phyloP scores from a whole-genome alignment of 2,113 vertebrate genomes.

The Salvelinus fontinalis region DNA sequence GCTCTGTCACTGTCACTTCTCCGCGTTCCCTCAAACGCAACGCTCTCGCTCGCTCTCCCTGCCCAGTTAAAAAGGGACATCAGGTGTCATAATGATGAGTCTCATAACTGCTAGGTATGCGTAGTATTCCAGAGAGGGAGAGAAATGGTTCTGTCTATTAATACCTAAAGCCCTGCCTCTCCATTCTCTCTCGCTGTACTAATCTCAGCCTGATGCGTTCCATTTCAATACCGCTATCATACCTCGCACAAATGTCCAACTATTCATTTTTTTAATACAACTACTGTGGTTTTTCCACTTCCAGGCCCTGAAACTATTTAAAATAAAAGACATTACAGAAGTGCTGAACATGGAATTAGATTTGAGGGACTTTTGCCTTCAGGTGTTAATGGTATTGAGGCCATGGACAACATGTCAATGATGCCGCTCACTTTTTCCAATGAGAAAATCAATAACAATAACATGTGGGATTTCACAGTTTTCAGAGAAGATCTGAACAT shows the following conservation, averaged over 20 bases:
- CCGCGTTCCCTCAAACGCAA: slow-evolving; percentile 30
- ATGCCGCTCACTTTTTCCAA: too few relatives aligned
- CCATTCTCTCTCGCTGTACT: slow-evolving; percentile 14
- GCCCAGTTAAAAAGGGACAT: slow-evolving; percentile 41
- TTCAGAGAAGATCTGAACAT: too few relatives aligned
- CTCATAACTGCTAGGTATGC: slow-evolving; percentile 41
- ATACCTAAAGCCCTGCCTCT: slow-evolving; percentile 28
- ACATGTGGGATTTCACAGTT: too few relatives aligned
- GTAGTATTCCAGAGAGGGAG: neutral
- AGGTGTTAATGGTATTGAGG: neutral
- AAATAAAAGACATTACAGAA: neutral
- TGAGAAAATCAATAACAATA: too few relatives aligned
- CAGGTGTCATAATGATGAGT: slow-evolving; percentile 55
- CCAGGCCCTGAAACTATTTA: neutral
- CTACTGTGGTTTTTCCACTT: neutral
- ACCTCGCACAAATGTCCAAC: neutral
- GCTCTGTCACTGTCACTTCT: slow-evolving; percentile 77
- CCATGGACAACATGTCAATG: too few relatives aligned
- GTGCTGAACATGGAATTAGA: neutral
- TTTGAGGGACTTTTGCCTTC: neutral
- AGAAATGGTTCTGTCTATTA: slow-evolving; percentile 26
- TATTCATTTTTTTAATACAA: neutral
- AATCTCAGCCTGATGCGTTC: neutral
- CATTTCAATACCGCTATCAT: neutral
- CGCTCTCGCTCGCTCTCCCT: neutral